Base-by-base conservation (phyloP, 2,113 vertebrate genomes). In the Monopterus albus region DNA sequence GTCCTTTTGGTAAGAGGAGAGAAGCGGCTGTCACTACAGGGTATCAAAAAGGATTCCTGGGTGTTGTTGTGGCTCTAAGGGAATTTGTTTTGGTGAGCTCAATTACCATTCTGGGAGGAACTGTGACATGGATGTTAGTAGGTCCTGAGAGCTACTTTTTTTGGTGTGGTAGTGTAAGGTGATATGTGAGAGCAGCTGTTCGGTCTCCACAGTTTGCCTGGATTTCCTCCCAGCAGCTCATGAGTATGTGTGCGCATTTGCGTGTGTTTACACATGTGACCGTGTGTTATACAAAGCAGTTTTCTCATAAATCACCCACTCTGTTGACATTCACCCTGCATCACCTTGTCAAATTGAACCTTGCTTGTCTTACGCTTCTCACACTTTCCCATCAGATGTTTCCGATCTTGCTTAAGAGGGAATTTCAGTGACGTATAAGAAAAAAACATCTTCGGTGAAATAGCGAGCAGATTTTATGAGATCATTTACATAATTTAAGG, bases 181-280 rank as follows among this genome's bases (percentile, higher is more conserved):
- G 79, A 89, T 72, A 29, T 4, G 52, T 23, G 64, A 26, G 63
- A 77, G 73, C 87, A 86, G 87, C 86, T 89, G 86, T 76, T 75
- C 70, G 78, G 53, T 62, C 60, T 81, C 72, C 31, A 35, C 50
- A 18, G 51, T 10, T 49, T 2, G 38, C 3, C n/a, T 31, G 60
- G 71, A 51, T 39, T 10, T 13, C 26, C 26, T 71, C 57, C 52
- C 59, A 61, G 56, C 59, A 78, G 81, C 60, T 46, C 20, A 74
- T 77, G 57, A 43, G 28, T 47, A 17, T 49, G 63, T 52, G 38
- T 46, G 36, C 56, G 29, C 43, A 46, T 58, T 18, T 43, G 28
- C 67, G 20, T 43, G 43, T 42, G 39, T 71, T n/a, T 39, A 33
- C 33, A 69, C 61, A 29, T 51, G 66, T 65, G 56, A 47, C 49